A percentile compares a stretch with the other conserved stretches of the same genome.
Evolutionary conservation across 2,113 vertebrate species (phyloP).

Genomic region (Semicossyphus pulcher): DNA sequence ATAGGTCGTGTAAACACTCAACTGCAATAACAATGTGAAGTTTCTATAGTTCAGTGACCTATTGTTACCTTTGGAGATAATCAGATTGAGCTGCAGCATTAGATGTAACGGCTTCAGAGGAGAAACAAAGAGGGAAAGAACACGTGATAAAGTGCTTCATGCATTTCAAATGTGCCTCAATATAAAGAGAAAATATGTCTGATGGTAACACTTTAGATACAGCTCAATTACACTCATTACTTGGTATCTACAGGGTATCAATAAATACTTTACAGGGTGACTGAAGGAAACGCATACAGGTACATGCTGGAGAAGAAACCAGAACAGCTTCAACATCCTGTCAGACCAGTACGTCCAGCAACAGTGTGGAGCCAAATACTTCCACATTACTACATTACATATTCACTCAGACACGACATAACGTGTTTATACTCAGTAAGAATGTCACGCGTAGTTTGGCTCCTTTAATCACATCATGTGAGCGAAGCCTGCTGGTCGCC

Average conservation of each 20-base stretch:
- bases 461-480: no score
- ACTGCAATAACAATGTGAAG: not conserved
- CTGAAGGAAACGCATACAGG: no score
- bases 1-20: slow-evolving; percentile 39
- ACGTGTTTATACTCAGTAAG: no score
- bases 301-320: no score
- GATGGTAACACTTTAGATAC: not conserved
- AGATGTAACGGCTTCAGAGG: not conserved
- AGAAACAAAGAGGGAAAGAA: not conserved
- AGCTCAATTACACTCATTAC: not conserved
- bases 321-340: no score
- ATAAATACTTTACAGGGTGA: no score
- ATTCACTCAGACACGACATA: no score
- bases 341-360: no score
- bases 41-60: slow-evolving; percentile 11
- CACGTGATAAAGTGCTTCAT: slow-evolving; percentile 41
- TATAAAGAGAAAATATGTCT: not conserved
- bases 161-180: slow-evolving; percentile 27
- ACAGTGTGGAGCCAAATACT: no score
- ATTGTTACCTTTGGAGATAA: slow-evolving; percentile 23
- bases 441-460: no score
- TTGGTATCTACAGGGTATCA: not conserved
- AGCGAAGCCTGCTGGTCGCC: no score
- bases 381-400: no score
- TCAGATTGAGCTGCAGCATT: not conserved